A percentile compares a stretch with the other conserved stretches of the same genome.
Conservation (phyloP, 2,797 vertebrate genomes). For the Cheirogaleus major region DNA sequence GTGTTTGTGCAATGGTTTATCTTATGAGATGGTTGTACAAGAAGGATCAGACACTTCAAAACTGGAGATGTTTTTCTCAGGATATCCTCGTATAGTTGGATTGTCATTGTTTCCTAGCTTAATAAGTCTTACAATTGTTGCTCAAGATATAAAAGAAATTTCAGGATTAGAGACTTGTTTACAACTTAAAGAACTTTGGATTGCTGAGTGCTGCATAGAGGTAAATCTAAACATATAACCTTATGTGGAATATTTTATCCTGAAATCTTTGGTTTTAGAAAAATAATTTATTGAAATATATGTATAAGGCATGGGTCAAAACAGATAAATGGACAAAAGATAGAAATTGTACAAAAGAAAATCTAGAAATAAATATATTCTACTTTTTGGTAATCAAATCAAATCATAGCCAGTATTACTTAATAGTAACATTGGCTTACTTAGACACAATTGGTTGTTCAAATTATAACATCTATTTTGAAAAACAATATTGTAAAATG, state of each 20-base stretch:
- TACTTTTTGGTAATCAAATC: constrained; percentile 34
- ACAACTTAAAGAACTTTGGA: constrained; percentile 91
- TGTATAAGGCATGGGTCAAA: background rate
- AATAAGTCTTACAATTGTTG: constrained; percentile 88
- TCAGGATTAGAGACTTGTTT: constrained; percentile 87
- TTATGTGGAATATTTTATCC: background rate
- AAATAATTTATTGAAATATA: constrained; percentile 42
- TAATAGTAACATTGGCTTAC: background rate
- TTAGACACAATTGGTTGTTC: background rate
- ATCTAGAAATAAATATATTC: constrained; percentile 30
- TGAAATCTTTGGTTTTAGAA: constrained; percentile 3
- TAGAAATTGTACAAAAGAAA: background rate
- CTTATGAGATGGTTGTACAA: constrained; percentile 86
- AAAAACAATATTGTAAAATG: background rate
- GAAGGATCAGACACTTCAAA: constrained; percentile 83
- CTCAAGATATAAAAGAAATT: constrained; percentile 88
- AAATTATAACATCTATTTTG: background rate
- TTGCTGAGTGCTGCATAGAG: constrained; percentile 88
- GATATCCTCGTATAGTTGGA: constrained; percentile 88
- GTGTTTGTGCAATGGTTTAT: constrained; percentile 90
- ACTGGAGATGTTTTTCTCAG: constrained; percentile 92
- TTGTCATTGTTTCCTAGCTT: constrained; percentile 89
- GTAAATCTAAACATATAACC: constrained; percentile 83
- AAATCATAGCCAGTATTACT: background rate
- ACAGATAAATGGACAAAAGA: background rate